Base-by-base conservation (phyloP, 2,113 vertebrate genomes). In the Amblyornis subalaris region DNA sequence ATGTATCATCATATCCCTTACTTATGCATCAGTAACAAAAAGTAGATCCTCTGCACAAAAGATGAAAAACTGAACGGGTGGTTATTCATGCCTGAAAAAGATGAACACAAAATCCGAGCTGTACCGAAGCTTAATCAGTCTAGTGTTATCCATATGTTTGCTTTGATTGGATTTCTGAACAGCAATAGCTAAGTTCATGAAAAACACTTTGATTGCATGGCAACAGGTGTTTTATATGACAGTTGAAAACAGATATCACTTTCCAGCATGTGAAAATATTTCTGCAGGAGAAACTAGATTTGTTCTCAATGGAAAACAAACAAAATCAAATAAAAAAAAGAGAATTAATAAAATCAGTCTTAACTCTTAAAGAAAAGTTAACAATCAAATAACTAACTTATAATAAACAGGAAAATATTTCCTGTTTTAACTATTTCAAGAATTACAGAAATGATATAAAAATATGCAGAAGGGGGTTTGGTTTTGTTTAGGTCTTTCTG, bases 331-430 rank as follows among this genome's bases (percentile, higher is more conserved):
- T 38, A 47, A 21, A 69, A 13, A 4, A 54, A 73, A 47, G 2
- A 55, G 4, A 55, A 55, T 2, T 0, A n/a, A 55, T 9, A 1
- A 55, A 40, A 57, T 85, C 3, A 65, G 2, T 50, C 10, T 54
- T 54, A 54, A 50, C 7, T 31, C 5, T 17, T 69, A 12, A 51
- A 29, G 10, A 77, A 62, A 19, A 6, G 10, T 20, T 74, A 54
- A 60, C 8, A 65, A 31, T 6, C 16, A 58, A 85, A 54, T 38
- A 38, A 38, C 36, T 23, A 20, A 78, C 5, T 54, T 48, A 40
- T 9, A 58, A 29, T 5, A 86, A 60, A 25, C 3, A 25, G 10
- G 15, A 69, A 57, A 54, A 70, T 25, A 65, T 14, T 50, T 9
- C 6, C 4, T 33, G 1, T 38, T 58, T 67, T 17, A 36, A 76